Evolutionary conservation across 2,797 vertebrate species (phyloP), one percentile per base, ranked within the genome.

Genomic region (Netta rufina): DNA sequence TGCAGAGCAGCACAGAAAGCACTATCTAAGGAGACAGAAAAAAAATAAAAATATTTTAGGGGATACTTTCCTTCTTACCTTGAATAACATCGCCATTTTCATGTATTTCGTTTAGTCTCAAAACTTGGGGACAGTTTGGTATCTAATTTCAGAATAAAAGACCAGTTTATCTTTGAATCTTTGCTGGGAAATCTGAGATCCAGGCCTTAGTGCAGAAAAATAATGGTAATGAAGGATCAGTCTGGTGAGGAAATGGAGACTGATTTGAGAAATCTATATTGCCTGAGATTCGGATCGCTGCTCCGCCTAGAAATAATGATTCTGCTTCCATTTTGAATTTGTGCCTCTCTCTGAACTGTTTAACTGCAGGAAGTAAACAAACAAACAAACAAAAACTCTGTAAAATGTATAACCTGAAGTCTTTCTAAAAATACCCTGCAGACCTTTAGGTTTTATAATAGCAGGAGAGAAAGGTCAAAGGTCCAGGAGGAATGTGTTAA

Each of bases 401-500:
- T 27, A 70, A 78, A 81, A 56, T 69, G 3, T 81, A 73, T 79
- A 70, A 91, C 62, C 33, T 67, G 43, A 66, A 91, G 27, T 73
- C 7, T 70, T 85, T 87, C 81, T 90, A 93, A 89, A 90, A 66
- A 83, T 54, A 92, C 22, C 9, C 62, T 43, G 30, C 1, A 4
- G 47, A 25, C 27, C 30, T 94, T 65, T 32, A 57, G 19, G 25
- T 78, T 93, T 86, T 86, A 27, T 74, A 78, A 75, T 8, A 80
- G 15, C 25, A 91, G 36, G 47, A 71, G 30, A 71, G 33, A 30
- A 75, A 93, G 82, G 82, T 84, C 89, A 86, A 85, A 92, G 16
- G 12, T 22, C 66, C 82, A 84, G 74, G 86, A 24, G 69, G 54
- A 14, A 70, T 92, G 90, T 95, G 79, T 30, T 81, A 94, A 92